Conservation (phyloP, 1,140 invertebrate genomes). For the Caenorhabditis inopinata region DNA sequence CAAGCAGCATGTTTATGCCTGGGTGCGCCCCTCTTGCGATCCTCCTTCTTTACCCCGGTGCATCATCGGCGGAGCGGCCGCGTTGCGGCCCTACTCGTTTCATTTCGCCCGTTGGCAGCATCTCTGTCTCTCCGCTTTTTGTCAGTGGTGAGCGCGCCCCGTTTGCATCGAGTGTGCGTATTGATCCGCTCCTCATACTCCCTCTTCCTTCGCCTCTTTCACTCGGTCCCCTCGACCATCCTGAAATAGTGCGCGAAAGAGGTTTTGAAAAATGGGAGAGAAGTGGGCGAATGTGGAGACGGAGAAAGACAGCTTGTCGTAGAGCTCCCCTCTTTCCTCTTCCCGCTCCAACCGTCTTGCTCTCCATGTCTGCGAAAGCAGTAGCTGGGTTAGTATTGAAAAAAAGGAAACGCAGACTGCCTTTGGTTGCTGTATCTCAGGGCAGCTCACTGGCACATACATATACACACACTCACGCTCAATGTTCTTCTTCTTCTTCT, state of each 20-base stretch:
- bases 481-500: slow-evolving; percentile 20
- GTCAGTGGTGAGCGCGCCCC: not conserved
- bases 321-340: not conserved
- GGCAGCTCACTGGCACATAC: slow-evolving; percentile 2
- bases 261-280: slow-evolving; percentile 23
- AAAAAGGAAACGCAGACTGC: not conserved
- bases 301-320: not conserved
- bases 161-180: slow-evolving; percentile 13
- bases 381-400: not conserved
- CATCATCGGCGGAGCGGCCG: slow-evolving; percentile 3
- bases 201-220: not conserved
- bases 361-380: slow-evolving; percentile 16
- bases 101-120: slow-evolving; percentile 19
- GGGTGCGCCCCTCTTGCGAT: not conserved
- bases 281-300: not conserved
- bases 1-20: slow-evolving; percentile 26
- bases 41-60: not conserved
- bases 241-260: slow-evolving; percentile 30
- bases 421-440: slow-evolving; percentile 21
- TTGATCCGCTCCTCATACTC: slow-evolving; percentile 15
- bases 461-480: not conserved
- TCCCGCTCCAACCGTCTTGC: not conserved
- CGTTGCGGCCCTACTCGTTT: slow-evolving; percentile 11
- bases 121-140: slow-evolving; percentile 27
- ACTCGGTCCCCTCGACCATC: slow-evolving; percentile 4